Percentiles rank a stretch among this genome's conserved stretches.
Conservation (phyloP, 2,797 vertebrate genomes). For the Garrulus glandarius region DNA sequence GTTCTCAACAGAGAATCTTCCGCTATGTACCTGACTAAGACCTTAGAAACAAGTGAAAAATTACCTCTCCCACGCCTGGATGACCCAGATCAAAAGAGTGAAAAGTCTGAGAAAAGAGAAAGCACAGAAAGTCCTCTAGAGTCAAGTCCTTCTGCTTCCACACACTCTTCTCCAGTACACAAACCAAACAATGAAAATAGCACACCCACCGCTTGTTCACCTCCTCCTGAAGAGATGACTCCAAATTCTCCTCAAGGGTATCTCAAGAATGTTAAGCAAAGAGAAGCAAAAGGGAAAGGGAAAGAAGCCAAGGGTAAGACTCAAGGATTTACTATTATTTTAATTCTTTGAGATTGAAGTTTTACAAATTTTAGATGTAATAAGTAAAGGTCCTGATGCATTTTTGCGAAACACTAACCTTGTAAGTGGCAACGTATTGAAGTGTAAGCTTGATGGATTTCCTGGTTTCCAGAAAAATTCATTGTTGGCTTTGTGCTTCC, state of each 20-base stretch:
- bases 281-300: conserved; percentile 84
- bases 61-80: background rate
- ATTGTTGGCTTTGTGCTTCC: background rate
- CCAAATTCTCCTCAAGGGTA: conserved; percentile 79
- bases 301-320: conserved; percentile 84
- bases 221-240: conserved; percentile 74
- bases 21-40: background rate
- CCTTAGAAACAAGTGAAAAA: conserved; percentile 72
- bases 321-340: background rate
- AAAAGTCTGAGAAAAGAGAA: conserved; percentile 63
- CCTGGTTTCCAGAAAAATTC: background rate
- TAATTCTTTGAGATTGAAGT: background rate
- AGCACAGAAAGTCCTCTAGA: conserved; percentile 70
- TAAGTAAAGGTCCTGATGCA: background rate
- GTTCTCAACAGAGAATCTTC: conserved; percentile 7
- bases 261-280: conserved; percentile 81
- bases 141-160: conserved; percentile 70
- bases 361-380: background rate
- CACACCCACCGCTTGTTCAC: conserved; percentile 69
- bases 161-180: conserved; percentile 75
- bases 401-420: background rate
- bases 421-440: accelerated
- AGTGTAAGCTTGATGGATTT: background rate
- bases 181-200: conserved; percentile 77
- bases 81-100: conserved; percentile 63